Percentiles rank a stretch among this genome's conserved stretches.
phyloP scores from a whole-genome alignment of 2,797 vertebrate genomes.

The Natrix natrix region DNA sequence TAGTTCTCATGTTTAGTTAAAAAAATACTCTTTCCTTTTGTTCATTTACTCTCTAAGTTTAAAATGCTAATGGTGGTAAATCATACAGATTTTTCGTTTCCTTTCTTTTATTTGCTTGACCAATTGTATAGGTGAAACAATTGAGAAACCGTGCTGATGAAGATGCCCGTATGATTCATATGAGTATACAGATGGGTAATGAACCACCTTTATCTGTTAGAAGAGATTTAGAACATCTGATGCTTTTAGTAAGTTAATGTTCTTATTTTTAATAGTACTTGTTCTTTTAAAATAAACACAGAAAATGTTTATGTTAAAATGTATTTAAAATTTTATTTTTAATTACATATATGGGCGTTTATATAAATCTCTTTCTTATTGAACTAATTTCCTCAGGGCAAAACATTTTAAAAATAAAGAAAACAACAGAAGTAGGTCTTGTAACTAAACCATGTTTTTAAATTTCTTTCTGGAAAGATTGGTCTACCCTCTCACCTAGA shows the following conservation, averaged over 20 bases:
- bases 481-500: neutral
- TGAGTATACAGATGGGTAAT: slow-evolving; percentile 94
- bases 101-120: slow-evolving; percentile 5
- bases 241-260: slow-evolving; percentile 83
- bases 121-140: slow-evolving; percentile 86
- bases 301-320: neutral
- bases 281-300: fast-evolving
- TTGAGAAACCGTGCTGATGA: slow-evolving; percentile 95
- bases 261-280: neutral
- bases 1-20: neutral
- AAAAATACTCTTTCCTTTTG: neutral
- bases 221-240: slow-evolving; percentile 92
- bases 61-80: neutral
- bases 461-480: neutral
- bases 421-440: neutral
- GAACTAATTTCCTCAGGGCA: neutral
- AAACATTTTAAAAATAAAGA: neutral
- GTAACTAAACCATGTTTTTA: neutral
- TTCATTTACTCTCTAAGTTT: neutral
- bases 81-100: neutral
- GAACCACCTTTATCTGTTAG: slow-evolving; percentile 88
- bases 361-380: neutral
- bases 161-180: slow-evolving; percentile 93
- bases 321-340: neutral
- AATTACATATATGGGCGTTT: neutral